Evolutionary conservation across 92 coral and sea anemone species (phyloP).

Genomic region (Epizoanthus stellaris): DNA sequence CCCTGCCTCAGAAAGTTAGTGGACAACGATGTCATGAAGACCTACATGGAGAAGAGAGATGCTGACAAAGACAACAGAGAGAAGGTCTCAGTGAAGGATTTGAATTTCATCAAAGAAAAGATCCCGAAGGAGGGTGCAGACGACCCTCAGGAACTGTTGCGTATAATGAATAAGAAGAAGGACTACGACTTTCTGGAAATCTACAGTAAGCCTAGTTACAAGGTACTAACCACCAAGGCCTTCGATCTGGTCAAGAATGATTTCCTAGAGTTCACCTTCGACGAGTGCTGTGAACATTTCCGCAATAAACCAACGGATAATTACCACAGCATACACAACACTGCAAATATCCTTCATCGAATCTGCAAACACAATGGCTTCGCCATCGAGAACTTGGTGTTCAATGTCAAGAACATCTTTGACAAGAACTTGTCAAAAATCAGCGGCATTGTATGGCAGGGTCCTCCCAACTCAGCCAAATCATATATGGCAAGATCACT

Average conservation of each 20-base stretch:
- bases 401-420: neutral
- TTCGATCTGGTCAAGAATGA: neutral
- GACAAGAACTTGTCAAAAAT: neutral
- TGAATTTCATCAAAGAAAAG: neutral
- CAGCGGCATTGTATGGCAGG: neutral
- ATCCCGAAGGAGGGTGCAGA: neutral
- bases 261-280: neutral
- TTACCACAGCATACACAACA: neutral
- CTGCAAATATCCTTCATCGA: neutral
- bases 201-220: neutral
- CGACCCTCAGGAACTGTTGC: neutral
- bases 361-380: neutral
- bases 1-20: too few relatives aligned
- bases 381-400: neutral
- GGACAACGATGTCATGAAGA: neutral
- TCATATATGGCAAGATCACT: neutral
- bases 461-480: slow-evolving; percentile 29
- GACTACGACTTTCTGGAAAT: neutral
- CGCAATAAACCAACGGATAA: too few relatives aligned
- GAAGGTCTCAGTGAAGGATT: neutral
- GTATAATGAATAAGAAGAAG: neutral
- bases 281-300: neutral
- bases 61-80: neutral
- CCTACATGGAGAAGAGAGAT: neutral
- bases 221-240: neutral